Evolutionary conservation across 2,113 vertebrate genomes (phyloP).

Genomic region (Actenoides lindsayi): DNA sequence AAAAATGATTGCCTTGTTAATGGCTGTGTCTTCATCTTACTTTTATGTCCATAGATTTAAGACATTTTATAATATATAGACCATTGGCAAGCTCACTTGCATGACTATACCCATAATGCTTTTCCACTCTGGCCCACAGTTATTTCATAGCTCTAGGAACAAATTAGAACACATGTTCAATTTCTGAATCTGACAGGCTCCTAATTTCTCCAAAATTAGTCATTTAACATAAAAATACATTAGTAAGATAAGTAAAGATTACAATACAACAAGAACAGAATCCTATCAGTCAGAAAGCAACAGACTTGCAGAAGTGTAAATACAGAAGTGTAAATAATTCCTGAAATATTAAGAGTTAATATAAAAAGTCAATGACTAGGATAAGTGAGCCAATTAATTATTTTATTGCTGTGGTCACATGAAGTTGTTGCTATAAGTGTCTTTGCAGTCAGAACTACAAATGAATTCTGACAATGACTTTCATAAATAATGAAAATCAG

Average conservation of each 20-base stretch:
- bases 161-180: neutral
- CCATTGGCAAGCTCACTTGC: slow-evolving; percentile 22
- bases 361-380: too few species aligned
- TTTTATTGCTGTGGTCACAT: slow-evolving; percentile 56
- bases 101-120: neutral
- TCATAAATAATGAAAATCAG: slow-evolving; percentile 71
- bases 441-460: slow-evolving; percentile 54
- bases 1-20: slow-evolving; percentile 71
- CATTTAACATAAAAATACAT: neutral
- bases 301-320: neutral
- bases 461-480: slow-evolving; percentile 67
- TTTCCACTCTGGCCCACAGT: neutral
- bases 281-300: neutral
- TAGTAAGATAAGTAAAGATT: neutral
- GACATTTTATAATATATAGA: slow-evolving; percentile 46
- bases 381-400: slow-evolving; percentile 52
- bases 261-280: neutral
- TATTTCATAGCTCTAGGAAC: neutral
- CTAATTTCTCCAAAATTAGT: neutral
- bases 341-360: slow-evolving; percentile 9
- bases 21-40: slow-evolving; percentile 28
- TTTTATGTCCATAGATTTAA: slow-evolving; percentile 59
- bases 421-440: slow-evolving; percentile 46
- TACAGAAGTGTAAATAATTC: slow-evolving; percentile 13
- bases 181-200: neutral